Conservation (phyloP, 2,113 vertebrate genomes). For the Bettongia penicillata region DNA sequence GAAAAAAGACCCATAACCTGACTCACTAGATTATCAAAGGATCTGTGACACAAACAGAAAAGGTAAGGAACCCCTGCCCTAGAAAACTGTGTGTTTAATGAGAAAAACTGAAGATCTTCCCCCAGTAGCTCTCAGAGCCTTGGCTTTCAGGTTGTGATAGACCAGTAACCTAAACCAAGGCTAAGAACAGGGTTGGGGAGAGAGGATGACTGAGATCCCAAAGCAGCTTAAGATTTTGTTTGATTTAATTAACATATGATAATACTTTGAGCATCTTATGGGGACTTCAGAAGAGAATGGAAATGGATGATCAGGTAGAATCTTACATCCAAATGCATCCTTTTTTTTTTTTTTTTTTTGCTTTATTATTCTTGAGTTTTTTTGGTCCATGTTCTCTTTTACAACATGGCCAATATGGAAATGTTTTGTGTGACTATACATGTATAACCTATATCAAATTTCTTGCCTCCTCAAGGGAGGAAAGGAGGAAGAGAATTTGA, state of each 20-base stretch:
- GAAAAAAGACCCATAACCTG: background rate
- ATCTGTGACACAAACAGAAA: background rate
- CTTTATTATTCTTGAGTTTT: background rate
- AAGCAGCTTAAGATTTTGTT: constrained; percentile 74
- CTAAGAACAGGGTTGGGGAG: background rate
- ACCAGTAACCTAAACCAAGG: background rate
- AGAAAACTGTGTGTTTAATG: background rate
- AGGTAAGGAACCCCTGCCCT: background rate
- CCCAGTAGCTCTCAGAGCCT: background rate
- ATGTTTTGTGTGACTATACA: background rate
- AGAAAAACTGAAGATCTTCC: background rate
- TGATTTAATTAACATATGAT: constrained; percentile 86
- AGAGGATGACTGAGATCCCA: background rate
- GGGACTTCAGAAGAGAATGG: constrained; percentile 77
- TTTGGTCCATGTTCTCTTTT: background rate
- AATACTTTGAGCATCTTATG: constrained; percentile 84
- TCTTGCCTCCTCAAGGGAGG: background rate
- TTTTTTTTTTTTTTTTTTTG: background rate
- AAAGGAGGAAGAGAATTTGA: background rate
- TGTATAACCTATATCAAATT: background rate
- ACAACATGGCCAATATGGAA: background rate
- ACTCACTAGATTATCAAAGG: background rate
- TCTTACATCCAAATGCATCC: constrained; percentile 82
- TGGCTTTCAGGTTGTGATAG: background rate
- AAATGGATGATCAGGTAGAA: constrained; percentile 77